Percentiles rank a stretch among this genome's conserved stretches.
Evolutionary conservation across 1,140 invertebrate genomes (phyloP).

Genomic region (Drosophila gunungcola): DNA sequence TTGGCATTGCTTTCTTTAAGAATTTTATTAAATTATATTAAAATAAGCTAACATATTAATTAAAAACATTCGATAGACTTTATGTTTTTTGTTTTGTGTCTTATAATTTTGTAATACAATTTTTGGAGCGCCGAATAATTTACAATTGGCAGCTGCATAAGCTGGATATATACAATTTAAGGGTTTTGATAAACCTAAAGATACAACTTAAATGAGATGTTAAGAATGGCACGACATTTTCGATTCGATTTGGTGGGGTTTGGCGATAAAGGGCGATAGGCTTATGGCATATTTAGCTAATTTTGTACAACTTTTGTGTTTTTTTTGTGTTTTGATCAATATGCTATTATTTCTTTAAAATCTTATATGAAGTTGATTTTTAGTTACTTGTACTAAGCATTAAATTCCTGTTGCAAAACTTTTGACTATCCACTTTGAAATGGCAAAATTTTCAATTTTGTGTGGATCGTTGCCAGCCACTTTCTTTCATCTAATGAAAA

Average conservation of each 20-base stretch:
- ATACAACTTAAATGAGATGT: conserved; percentile 39
- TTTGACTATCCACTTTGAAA: conserved; percentile 24
- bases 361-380: conserved; percentile 26
- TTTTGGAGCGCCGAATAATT: conserved; percentile 61
- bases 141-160: conserved; percentile 65
- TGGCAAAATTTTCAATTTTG: conserved; percentile 49
- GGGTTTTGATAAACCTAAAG: conserved; percentile 14
- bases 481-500: conserved; percentile 69
- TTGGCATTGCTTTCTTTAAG: conserved; percentile 74
- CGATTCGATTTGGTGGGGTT: conserved; percentile 45
- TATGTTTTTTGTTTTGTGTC: conserved; percentile 7
- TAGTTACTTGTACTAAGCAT: conserved; percentile 71
- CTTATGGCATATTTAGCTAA: conserved; percentile 39
- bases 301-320: conserved; percentile 64
- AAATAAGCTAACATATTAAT: conserved; percentile 59
- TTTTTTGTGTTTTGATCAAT: conserved; percentile 53
- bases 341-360: conserved; percentile 54
- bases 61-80: conserved; percentile 23
- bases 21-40: conserved; percentile 52
- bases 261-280: conserved; percentile 28
- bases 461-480: conserved; percentile 20
- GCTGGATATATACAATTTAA: conserved; percentile 64
- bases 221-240: conserved; percentile 69
- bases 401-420: conserved; percentile 75
- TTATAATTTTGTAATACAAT: conserved; percentile 21